Percentiles rank a stretch among this genome's conserved stretches.
Conservation (phyloP, 2,113 vertebrate genomes). For the Petrocephalus microphthalmus region DNA sequence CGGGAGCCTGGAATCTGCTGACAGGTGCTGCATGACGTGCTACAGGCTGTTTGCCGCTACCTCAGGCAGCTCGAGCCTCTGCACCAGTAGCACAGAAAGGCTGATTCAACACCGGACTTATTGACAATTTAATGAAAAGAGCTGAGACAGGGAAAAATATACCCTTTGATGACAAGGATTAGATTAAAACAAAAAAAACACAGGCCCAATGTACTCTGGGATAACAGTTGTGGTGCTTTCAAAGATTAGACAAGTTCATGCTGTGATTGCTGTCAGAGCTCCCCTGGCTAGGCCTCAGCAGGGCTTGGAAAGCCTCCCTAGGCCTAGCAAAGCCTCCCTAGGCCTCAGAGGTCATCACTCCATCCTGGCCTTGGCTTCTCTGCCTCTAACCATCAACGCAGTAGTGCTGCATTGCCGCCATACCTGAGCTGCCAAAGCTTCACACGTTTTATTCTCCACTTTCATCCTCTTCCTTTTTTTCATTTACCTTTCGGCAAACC, state of each 20-base stretch:
- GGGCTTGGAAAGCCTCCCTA: neutral
- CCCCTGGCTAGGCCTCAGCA: neutral
- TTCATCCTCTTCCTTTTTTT: neutral
- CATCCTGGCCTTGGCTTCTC: neutral
- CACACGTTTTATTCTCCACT: neutral
- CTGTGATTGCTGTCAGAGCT: neutral
- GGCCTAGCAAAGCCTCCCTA: neutral
- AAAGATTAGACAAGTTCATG: neutral
- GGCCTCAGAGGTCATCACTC: neutral
- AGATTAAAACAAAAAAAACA: constrained; percentile 1
- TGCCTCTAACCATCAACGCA: neutral
- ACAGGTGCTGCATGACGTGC: neutral
- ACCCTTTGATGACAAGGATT: constrained; percentile 9
- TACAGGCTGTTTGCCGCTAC: neutral
- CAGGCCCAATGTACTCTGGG: neutral
- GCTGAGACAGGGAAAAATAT: constrained; percentile 15
- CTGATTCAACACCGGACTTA: constrained; percentile 16
- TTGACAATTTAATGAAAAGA: constrained; percentile 23
- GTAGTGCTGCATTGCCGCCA: neutral
- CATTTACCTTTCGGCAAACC: neutral
- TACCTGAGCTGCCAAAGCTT: neutral
- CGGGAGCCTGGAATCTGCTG: neutral
- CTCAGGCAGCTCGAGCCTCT: neutral
- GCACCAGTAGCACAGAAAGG: neutral
- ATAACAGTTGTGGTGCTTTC: neutral